Base-by-base conservation (phyloP, 2,797 vertebrate genomes). In the Spinibarbus caldwelli region DNA sequence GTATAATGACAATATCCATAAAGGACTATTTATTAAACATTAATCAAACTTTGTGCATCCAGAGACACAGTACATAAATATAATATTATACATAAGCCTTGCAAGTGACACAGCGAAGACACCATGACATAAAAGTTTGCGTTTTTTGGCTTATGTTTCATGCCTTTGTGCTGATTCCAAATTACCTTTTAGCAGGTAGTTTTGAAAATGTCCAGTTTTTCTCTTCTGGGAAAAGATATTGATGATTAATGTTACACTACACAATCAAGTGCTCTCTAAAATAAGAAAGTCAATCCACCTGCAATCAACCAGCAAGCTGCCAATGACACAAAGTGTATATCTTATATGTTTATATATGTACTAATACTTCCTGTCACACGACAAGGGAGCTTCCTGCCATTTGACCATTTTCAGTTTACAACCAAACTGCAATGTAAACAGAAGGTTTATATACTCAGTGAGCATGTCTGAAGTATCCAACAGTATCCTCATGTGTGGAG, bases 1-100 rank as follows among this genome's bases (percentile, higher is more conserved):
- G 41, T 5, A 38, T 38, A 36, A 38, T 21, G 2, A 68, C n/a
- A 71, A 9, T 45, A 4, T 17, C n/a, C n/a, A 45, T 0, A 17
- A 19, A 45, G 45, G 26, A 31, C 7, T 5, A 43, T 72, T 71
- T 43, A 43, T 43, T 26, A 17, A 43, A 45, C n/a, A 4, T 8
- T 71, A 14, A 45, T 71, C n/a, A 71, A 71, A 71, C n/a, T 17
- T 71, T 71, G 68, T 45, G 38, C n/a, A n/a, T n/a, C n/a, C n/a
- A n/a, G n/a, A n/a, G n/a, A n/a, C n/a, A n/a, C n/a, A n/a, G n/a
- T 26, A 11, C 4, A 38, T 38, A 11, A 4, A 68, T 67, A 8
- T 34, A 8, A 15, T n/a, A 72, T 47, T 9, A 47, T 31, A 73
- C 6, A 26, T 7, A 43, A n/a, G 23, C 2, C 23, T 70, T 43